phyloP scores from a whole-genome alignment of 30 jellyfish, hydroid and myxozoan genomes.

The Nemopilema nomurai region DNA sequence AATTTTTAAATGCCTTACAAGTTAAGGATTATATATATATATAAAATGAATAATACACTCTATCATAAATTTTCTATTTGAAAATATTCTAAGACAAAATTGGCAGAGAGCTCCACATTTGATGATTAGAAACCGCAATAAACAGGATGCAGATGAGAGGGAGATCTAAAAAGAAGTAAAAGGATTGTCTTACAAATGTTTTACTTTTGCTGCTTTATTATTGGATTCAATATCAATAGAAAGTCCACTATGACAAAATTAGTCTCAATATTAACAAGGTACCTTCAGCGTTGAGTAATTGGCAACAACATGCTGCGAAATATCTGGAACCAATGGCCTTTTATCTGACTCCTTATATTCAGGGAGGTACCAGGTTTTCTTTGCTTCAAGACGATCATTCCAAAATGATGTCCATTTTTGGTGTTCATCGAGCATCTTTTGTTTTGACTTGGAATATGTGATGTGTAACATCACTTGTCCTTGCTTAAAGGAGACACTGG shows the following conservation, averaged over 20 bases:
- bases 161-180: too few relatives aligned
- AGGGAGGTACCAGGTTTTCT: constrained; percentile 78
- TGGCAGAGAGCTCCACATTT: too few relatives aligned
- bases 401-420: constrained; percentile 55
- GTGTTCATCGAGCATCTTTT: constrained; percentile 72
- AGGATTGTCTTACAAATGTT: too few relatives aligned
- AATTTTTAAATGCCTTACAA: not conserved
- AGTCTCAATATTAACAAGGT: too few relatives aligned
- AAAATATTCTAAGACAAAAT: too few relatives aligned
- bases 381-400: constrained; percentile 61
- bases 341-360: constrained; percentile 50
- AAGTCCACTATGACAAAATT: too few relatives aligned
- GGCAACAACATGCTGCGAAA: constrained; percentile 63
- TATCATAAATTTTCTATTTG: too few relatives aligned
- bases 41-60: not conserved
- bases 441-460: constrained; percentile 55
- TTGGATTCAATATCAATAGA: too few relatives aligned
- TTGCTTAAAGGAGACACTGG: constrained; percentile 76
- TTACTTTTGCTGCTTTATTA: too few relatives aligned
- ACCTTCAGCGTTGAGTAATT: constrained; percentile 71
- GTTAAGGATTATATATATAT: not conserved
- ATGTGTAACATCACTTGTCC: constrained; percentile 86
- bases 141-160: too few relatives aligned
- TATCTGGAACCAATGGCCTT: constrained; percentile 62
- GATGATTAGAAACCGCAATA: too few relatives aligned